Base-by-base conservation (phyloP, 2,797 vertebrate genomes). In the Kryptopterus vitreolus region DNA sequence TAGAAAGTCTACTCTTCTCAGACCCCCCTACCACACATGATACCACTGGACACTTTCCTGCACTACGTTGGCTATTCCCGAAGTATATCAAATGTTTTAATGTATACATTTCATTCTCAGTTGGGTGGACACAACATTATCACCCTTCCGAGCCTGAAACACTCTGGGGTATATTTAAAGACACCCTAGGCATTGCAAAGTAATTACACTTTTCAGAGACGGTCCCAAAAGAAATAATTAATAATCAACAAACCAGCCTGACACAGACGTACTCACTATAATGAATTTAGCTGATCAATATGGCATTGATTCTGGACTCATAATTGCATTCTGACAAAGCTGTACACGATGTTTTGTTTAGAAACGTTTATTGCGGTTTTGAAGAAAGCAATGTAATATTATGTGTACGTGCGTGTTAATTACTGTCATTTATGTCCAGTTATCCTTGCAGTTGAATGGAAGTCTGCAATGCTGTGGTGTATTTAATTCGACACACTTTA, bases 1-100 rank as follows among this genome's bases (percentile, higher is more conserved):
- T 50, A 87, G 74, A 76, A 86, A 82, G 84, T 80, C 75, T 65
- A 80, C 59, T 82, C 79, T 76, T 46, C 71, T 43, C 35, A 6
- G 33, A 81, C 80, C 59, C 76, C 81, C 68, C 80, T 52, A 24
- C 75, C 65, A 33, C 52, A 78, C 29, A 76, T 63, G 18, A 46
- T 38, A 50, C 33, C 22, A 24, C 52, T 57, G 22, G 33, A 9
- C 48, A 7, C 0, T 15, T 53, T 53, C 3, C 8, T 9, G 4
- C 12, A 50, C 24, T 18, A 16, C 16, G 13, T 6, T 29, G 50
- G 18, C 1, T 29, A 29, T 16, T 50, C 9, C 15, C 24, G 22
- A 6, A 71, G 3, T 29, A 70, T 16, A 50, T 26, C 16, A 68
- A 29, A 11, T 52, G 24, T 70, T 33, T 68, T n/a, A n/a, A 68